Base-by-base conservation (phyloP, 2,797 vertebrate species). In the Ptychobarbus kaznakovi region DNA sequence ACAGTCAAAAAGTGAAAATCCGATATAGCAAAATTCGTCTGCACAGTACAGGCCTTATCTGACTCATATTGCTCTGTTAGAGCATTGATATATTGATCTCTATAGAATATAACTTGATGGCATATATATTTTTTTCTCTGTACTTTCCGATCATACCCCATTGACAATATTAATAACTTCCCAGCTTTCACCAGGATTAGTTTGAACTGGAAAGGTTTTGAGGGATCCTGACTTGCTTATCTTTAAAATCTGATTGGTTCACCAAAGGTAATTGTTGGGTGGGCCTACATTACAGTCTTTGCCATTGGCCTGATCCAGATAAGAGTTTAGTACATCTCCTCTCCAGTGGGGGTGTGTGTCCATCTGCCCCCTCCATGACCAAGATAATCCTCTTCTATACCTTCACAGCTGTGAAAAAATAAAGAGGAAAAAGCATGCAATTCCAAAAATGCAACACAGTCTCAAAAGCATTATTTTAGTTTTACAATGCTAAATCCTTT, bases 311-410 rank as follows among this genome's bases (percentile, higher is more conserved):
- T 80, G 88, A 88, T 83, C 25, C 69, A 84, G 82, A 42, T 53
- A 16, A 16, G 86, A 88, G 89, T 85, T 88, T 72, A 79, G 56
- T 25, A 85, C 81, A 86, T 44, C 77, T 85, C 81, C 46, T 84
- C 38, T 88, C 49, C 70, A 86, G 88, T 88, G 91, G 72, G 72
- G 85, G 82, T 85, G 91, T 87, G 91, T 88, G 92, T 91, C 95
- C 95, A 95, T 95, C 95, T 94, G 95, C 91, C 91, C 92, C 91
- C 86, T 94, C 91, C 77, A 92, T 92, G 93, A 93, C 89, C 91
- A 93, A 92, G 93, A 95, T 95, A 94, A 96, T 96, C 95, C 93
- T 91, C 90, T 93, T 87, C 90, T 94, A 93, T 93, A 95, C 92
- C 91, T 94, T 88, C 92, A 95, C 94, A 95, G 93, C 93, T 94